Evolutionary conservation across 2,888 invertebrate genomes (phyloP).

Genomic region (Caenorhabditis parvicauda): DNA sequence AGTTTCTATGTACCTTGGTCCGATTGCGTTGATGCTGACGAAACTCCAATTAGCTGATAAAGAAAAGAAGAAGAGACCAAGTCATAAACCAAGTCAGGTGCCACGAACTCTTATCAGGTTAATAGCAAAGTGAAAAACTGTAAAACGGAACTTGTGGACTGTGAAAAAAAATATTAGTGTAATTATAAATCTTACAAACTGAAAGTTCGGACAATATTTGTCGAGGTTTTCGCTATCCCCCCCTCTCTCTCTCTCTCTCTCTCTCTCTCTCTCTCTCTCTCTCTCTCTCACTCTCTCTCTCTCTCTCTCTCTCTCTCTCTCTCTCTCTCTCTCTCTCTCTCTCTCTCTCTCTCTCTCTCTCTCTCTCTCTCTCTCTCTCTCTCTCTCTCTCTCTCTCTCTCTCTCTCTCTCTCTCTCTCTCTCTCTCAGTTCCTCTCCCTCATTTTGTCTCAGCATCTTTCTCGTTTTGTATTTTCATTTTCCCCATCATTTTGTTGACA

Average conservation of each 20-base stretch:
- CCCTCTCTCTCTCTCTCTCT: neutral
- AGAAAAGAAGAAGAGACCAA: too few species aligned
- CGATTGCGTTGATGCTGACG: too few species aligned
- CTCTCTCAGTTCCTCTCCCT: conserved; percentile 3
- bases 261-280: conserved; percentile 1
- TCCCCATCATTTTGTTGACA: neutral
- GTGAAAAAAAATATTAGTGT: too few species aligned
- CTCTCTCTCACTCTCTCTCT: conserved; percentile 4
- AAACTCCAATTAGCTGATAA: too few species aligned
- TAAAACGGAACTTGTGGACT: too few species aligned
- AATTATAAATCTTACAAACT: too few species aligned
- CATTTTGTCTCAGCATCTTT: neutral
- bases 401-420: conserved; percentile 3
- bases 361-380: neutral
- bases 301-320: conserved; percentile 2
- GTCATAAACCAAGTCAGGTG: too few species aligned
- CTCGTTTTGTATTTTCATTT: neutral
- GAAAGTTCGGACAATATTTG: too few species aligned
- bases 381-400: conserved; percentile 1
- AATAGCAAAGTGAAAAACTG: too few species aligned
- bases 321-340: conserved; percentile 12
- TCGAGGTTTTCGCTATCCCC: neutral
- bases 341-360: neutral
- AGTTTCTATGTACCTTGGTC: too few species aligned
- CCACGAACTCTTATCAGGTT: too few species aligned